Evolutionary conservation across 2,888 invertebrate species (phyloP), one percentile per base, ranked within the genome.

Genomic region (Dasypolia templi): DNA sequence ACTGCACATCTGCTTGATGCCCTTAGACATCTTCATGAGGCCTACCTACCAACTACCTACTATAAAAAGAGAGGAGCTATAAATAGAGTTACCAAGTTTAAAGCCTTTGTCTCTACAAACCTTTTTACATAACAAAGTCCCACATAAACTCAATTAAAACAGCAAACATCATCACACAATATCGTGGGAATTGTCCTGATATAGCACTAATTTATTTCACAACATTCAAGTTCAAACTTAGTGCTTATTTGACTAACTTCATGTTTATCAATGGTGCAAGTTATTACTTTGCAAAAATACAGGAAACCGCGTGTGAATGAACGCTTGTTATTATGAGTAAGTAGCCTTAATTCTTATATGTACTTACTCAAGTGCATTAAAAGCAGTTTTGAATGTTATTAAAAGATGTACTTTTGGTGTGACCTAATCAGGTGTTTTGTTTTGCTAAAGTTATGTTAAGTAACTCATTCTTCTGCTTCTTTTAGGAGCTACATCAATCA

Each of bases 301-400:
- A 84, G 83, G 86, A 81, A 82, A 72, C 49, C 44, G 7, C 82
- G 84, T 86, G 86, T 86, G 86, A 86, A 86, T 82, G 85, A 80
- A 86, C 85, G 71, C 32, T 71, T 51, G 56, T 59, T 70, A 22
- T 69, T 69, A 26, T n/a, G n/a, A 51, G 19, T 56, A 12, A 32
- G 71, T 66, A 74, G 35, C 53, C 64, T 72, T 56, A 68, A 49
- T 53, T 26, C 53, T 53, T 69, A 39, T 12, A 19, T 68, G 56
- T 7, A n/a, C n/a, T n/a, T n/a, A n/a, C n/a, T n/a, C n/a, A 72
- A 46, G 6, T 61, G 72, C 58, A 35, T 4, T 2, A 2, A 12
- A 53, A 26, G 75, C 75, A 26, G 29, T 65, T 61, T 46, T 59
- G 9, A 14, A 26, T 72, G 59, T 72, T 49, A 51, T 61, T 46